Evolutionary conservation across 2,113 vertebrate genomes (phyloP), one percentile per base, ranked within the genome.

Genomic region (Oxygymnocypris stewartii): DNA sequence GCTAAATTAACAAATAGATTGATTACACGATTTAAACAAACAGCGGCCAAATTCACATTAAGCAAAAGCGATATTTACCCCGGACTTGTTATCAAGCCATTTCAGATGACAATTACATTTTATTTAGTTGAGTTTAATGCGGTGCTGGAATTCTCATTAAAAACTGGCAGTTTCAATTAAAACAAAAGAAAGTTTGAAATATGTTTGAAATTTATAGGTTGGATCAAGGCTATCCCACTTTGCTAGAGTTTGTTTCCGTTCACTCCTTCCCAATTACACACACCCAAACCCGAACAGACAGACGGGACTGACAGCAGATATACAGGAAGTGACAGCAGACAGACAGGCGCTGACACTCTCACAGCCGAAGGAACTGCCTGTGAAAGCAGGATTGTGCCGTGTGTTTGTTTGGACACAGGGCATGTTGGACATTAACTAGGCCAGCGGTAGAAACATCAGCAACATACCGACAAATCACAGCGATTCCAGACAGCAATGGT

Each of bases 1-100:
- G 40, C 20, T 14, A 84, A 81, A 86, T 71, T 14, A 80, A 85
- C 87, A 84, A 84, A 73, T 65, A 51, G 78, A 47, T 51, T 63
- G 85, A 88, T 89, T 86, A 85, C 23, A 23, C 47, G 49, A 90
- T 84, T 82, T 16, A 88, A 85, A 84, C 47, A 84, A 86, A 82
- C 79, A 40, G 37, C 12, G 3, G 65, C 76, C n/a, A 67, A 75
- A 51, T 85, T 61, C 74, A 69, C 69, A 57, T 84, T 37, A 65
- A 78, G 79, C 37, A 44, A 42, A 77, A 65, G 44, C 35, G 44
- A 75, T 51, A 49, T 75, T 75, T 54, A 28, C 28, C 11, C 7
- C 11, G 3, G 51, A 44, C 28, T 69, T 79, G 63, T 71, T 75
- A 84, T 47, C 14, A 49, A 40, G 42, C 47, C 18, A 14, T 82